These are phyloP conservation scores for Charadrius vociferus DNA, from an alignment of 2,113 vertebrate species.

Conservation along the genomic window DNA sequence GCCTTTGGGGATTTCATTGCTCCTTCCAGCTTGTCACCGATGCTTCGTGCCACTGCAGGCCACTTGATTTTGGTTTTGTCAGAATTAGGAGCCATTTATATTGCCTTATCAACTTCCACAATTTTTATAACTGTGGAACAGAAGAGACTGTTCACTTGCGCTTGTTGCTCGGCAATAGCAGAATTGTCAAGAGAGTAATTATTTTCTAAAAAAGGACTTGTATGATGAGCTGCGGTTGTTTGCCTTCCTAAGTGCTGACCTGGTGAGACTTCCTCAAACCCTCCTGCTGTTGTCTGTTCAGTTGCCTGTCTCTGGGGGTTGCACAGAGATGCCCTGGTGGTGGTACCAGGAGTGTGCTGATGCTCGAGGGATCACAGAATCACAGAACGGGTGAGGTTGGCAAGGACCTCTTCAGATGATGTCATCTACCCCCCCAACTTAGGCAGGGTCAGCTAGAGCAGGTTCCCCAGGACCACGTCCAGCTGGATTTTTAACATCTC, in stretches of 20 bases:
- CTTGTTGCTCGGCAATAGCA: background rate
- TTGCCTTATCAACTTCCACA: background rate
- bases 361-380: background rate
- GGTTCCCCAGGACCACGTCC: background rate
- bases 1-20: background rate
- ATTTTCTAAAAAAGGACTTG: background rate
- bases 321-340: background rate
- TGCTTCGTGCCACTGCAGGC: background rate
- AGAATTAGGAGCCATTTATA: fast-evolving
- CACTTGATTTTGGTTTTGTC: background rate
- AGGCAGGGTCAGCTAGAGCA: background rate
- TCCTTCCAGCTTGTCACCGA: background rate
- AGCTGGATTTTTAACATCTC: background rate
- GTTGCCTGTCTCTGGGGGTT: background rate
- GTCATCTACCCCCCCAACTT: no score
- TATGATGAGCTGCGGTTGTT: background rate
- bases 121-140: background rate
- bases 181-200: background rate
- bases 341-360: background rate
- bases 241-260: background rate
- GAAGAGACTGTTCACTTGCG: background rate
- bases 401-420: background rate
- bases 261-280: background rate
- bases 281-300: background rate
- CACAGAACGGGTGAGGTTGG: background rate